Evolutionary conservation across 2,113 vertebrate species (phyloP), one percentile per base, ranked within the genome.

Genomic region (Ariopsis seemanni): DNA sequence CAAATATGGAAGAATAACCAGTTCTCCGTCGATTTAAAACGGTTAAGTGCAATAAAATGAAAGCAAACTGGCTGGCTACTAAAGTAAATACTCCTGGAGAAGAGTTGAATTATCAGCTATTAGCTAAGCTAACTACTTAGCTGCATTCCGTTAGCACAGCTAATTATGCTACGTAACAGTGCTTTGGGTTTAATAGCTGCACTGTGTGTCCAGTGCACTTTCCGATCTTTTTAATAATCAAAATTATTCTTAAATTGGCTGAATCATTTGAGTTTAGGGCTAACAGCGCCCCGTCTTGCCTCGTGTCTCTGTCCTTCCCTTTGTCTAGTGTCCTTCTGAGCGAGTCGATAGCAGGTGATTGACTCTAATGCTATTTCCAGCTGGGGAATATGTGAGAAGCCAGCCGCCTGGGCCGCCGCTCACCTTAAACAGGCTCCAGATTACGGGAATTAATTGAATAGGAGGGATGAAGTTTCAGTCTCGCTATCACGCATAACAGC

Each of bases 381-480:
- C 74, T 65, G 55, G 27, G 74, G 74, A 74, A 72, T 81, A 84
- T 79, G 75, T 65, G 77, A 87, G 79, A 62, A 69, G 27, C 27
- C 65, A 62, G 80, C 79, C 55, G 84, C 34, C 79, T 5, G 55
- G 30, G 27, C 27, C 18, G 84, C 55, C 9, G 78, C 50, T 81
- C 42, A 82, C 93, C 93, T 94, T 94, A 93, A 94, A 94, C 92
- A 93, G 92, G 60, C 87, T 91, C 88, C 91, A 94, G 93, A 62
- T 87, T 87, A 87, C 42, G 52, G 82, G 88, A 89, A 84, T 84
- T 55, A 89, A 89, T 65, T 67, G 78, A 87, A 87, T 84, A 94
- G 91, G 92, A 93, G 79, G 93, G 93, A 93, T 95, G 94, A 95
- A 93, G 94, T 94, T 92, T 85, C 84, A 75, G 84, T 42, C 53